Percentiles rank a stretch among this genome's conserved stretches.
Evolutionary conservation across 1,140 invertebrate species (phyloP).

Genomic region (Ganaspis sp.): DNA sequence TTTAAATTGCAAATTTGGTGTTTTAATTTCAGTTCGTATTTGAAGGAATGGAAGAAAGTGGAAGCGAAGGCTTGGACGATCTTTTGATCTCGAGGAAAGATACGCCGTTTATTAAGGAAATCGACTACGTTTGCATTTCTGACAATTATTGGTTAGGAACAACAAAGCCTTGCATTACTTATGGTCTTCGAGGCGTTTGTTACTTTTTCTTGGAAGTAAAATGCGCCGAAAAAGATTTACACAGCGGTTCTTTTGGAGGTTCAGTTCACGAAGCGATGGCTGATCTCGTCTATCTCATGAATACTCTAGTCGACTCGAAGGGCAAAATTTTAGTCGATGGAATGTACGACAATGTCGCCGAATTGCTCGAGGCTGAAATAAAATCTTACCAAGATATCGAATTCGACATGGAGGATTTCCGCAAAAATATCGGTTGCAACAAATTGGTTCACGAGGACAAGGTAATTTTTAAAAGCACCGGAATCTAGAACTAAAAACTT

Average conservation of each 20-base stretch:
- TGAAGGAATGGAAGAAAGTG: slow-evolving; percentile 99
- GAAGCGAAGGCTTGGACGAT: slow-evolving; percentile 95
- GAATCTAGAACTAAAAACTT: not conserved
- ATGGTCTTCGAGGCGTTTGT: slow-evolving; percentile 95
- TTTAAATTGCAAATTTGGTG: slow-evolving; percentile 35
- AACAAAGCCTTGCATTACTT: slow-evolving; percentile 97
- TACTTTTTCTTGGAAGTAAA: slow-evolving; percentile 94
- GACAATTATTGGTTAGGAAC: slow-evolving; percentile 99
- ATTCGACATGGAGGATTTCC: slow-evolving; percentile 89
- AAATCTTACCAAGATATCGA: slow-evolving; percentile 91
- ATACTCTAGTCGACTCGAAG: slow-evolving; percentile 88
- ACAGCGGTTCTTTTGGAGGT: slow-evolving; percentile 97
- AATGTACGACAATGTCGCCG: slow-evolving; percentile 87
- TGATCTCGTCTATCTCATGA: slow-evolving; percentile 90
- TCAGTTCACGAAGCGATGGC: slow-evolving; percentile 92
- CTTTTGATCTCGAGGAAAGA: slow-evolving; percentile 86
- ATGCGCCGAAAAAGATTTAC: slow-evolving; percentile 94
- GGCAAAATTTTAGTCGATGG: slow-evolving; percentile 90
- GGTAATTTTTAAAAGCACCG: too few relatives aligned
- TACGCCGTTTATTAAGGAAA: slow-evolving; percentile 84
- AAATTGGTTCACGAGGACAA: slow-evolving; percentile 87
- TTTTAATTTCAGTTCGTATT: slow-evolving; percentile 87
- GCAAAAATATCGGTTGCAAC: slow-evolving; percentile 82
- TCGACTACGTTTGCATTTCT: slow-evolving; percentile 98
- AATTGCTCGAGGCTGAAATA: slow-evolving; percentile 85